Conservation (phyloP, 2,888 invertebrate species). For the Bembecia ichneumoniformis region DNA sequence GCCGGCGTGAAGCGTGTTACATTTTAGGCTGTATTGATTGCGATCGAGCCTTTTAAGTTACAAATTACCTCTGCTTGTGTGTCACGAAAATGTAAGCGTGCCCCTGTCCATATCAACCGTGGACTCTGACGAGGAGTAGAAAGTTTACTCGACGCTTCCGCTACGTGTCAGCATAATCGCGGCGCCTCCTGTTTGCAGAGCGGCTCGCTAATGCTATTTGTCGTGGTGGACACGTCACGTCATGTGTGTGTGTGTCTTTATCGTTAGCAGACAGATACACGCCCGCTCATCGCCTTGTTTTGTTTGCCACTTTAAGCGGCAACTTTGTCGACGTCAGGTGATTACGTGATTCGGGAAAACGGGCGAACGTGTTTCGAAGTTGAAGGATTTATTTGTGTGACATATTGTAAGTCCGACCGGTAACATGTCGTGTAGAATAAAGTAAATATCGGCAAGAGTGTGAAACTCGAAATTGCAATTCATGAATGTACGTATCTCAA, state of each 20-base stretch:
- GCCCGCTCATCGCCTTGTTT: conserved; percentile 49
- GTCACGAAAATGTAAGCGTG: conserved; percentile 19
- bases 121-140: conserved; percentile 27
- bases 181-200: conserved; percentile 53
- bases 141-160: conserved; percentile 26
- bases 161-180: conserved; percentile 50
- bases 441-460: conserved; percentile 37
- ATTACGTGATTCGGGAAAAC: conserved; percentile 35
- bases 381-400: conserved; percentile 35
- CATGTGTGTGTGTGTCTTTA: conserved; percentile 61
- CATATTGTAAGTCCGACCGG: conserved; percentile 33
- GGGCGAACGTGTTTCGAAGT: conserved; percentile 25
- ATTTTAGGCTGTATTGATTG: conserved; percentile 26
- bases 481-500: conserved; percentile 32
- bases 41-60: neutral
- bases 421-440: conserved; percentile 25
- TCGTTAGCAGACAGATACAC: conserved; percentile 57
- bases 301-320: conserved; percentile 50
- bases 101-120: conserved; percentile 38
- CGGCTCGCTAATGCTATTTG: conserved; percentile 62
- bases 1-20: conserved; percentile 24
- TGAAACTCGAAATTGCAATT: conserved; percentile 35
- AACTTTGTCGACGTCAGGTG: conserved; percentile 46
- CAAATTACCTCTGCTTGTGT: no score
- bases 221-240: conserved; percentile 46